Percentiles rank a stretch among this genome's conserved stretches.
Conservation (phyloP, 2,113 vertebrate genomes). For the Eleginops maclovinus region DNA sequence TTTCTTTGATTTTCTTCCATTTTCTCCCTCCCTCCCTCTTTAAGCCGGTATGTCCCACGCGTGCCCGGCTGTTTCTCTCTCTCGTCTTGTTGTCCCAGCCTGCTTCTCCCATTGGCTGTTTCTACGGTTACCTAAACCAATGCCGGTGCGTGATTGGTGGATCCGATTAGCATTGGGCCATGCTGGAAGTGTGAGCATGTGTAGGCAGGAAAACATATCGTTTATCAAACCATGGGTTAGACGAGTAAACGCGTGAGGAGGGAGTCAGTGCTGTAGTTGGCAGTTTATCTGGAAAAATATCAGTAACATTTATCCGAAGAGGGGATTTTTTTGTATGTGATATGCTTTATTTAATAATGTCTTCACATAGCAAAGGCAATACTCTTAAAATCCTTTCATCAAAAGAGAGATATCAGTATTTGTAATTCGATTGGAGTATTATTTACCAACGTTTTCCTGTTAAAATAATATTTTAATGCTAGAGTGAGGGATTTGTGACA, state of each 20-base stretch:
- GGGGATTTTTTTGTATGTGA: not conserved
- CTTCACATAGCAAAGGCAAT: not conserved
- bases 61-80: slow-evolving; percentile 10
- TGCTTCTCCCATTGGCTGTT: slow-evolving; percentile 64
- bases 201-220: slow-evolving; percentile 63
- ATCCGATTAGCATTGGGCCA: slow-evolving; percentile 33
- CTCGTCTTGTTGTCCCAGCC: slow-evolving; percentile 37
- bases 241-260: slow-evolving; percentile 41
- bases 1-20: not conserved
- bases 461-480: not conserved
- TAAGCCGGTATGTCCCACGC: slow-evolving; percentile 27
- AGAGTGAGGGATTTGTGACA: not conserved
- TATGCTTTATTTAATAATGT: not conserved
- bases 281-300: not conserved
- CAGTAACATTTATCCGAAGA: not conserved
- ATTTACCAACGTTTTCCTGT: not conserved
- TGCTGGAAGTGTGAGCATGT: slow-evolving; percentile 63
- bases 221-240: slow-evolving; percentile 69
- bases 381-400: not conserved
- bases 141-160: slow-evolving; percentile 58
- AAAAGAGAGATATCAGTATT: not conserved
- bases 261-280: not conserved
- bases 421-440: not conserved
- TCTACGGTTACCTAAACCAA: slow-evolving; percentile 66
- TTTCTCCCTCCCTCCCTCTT: not conserved